Base-by-base conservation (phyloP, 2,888 invertebrate species). In the Drosophila pegasa region DNA sequence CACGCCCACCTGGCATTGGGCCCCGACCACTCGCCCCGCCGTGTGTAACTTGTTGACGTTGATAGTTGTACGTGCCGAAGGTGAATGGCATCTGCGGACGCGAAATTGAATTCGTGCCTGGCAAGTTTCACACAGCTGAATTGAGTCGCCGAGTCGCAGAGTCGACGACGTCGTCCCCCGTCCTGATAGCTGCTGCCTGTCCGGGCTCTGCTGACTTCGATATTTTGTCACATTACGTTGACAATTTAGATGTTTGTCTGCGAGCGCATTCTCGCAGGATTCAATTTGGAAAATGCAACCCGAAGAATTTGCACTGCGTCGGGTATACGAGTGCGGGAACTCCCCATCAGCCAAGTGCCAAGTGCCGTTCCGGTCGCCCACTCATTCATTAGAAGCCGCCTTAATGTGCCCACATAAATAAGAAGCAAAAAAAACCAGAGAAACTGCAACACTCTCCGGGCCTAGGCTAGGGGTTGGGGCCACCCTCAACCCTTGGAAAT, bases 11-110 rank as follows among this genome's bases (percentile, higher is more conserved):
- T 22, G 35, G 27, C 47, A 35, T 2, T 25, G 14, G 5, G 8
- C 12, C 18, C 27, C 29, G 6, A 14, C 9, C 50, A 16, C 10
- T 14, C 12, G 22, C 54, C 10, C 14, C 12, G 22, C 54, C 22
- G 68, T 71, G 72, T 82, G 79, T 79, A 89, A 86, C 85, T 86
- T 86, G 85, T 86, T 89, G 85, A 86, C 85, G 85, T 86, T 86
- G 85, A 86, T 86, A 89, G 89, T 72, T 62, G 89, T 87, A 86
- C 85, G 85, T 86, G 85, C 88, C 85, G 89, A 86, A 89, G 85
- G 85, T 86, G 85, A 86, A 88, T 85, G 85, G 85, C 85, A 85
- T 85, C 88, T 85, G 88, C 88, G 89, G 85, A 89, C 89, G 85
- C 88, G 88, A 87, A 86, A 86, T 86, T 86, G 85, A 86, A 86